Evolutionary conservation across 2,888 invertebrate genomes (phyloP).

Genomic region (Seira musarum): DNA sequence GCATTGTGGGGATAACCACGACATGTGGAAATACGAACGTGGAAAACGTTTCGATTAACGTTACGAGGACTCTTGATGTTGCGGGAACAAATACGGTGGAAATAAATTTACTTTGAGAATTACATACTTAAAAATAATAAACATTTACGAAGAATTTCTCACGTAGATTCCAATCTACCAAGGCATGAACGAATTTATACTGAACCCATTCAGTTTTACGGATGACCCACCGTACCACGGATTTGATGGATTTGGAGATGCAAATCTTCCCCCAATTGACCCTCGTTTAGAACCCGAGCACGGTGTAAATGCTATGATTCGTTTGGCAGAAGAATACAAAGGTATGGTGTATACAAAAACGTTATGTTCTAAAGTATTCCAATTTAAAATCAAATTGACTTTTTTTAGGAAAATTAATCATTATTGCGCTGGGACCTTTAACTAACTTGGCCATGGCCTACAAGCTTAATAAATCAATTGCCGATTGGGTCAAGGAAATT

Average conservation of each 20-base stretch:
- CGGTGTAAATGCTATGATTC: conserved; percentile 68
- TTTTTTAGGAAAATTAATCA: conserved; percentile 70
- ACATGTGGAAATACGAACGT: conserved; percentile 83
- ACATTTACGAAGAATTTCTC: too few species aligned
- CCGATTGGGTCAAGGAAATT: conserved; percentile 49
- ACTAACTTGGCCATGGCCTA: conserved; percentile 86
- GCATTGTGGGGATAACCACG: conserved; percentile 82
- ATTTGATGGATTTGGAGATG: conserved; percentile 72
- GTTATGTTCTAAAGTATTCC: neutral
- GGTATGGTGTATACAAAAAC: conserved; percentile 59
- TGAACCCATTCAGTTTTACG: conserved; percentile 74
- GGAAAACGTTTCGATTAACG: conserved; percentile 80
- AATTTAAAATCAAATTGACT: neutral
- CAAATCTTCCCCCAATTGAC: conserved; percentile 60
- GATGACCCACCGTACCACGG: conserved; percentile 71
- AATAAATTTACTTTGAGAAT: neutral
- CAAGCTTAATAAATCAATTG: conserved; percentile 76
- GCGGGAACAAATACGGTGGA: neutral
- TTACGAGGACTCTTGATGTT: conserved; percentile 74
- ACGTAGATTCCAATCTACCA: conserved; percentile 65
- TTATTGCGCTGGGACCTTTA: conserved; percentile 79
- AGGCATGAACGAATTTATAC: conserved; percentile 59
- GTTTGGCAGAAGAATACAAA: conserved; percentile 65
- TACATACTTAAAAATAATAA: neutral
- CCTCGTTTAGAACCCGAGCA: conserved; percentile 69